Conservation (phyloP, 2,797 vertebrate species). For the Halcyon smyrnensis region DNA sequence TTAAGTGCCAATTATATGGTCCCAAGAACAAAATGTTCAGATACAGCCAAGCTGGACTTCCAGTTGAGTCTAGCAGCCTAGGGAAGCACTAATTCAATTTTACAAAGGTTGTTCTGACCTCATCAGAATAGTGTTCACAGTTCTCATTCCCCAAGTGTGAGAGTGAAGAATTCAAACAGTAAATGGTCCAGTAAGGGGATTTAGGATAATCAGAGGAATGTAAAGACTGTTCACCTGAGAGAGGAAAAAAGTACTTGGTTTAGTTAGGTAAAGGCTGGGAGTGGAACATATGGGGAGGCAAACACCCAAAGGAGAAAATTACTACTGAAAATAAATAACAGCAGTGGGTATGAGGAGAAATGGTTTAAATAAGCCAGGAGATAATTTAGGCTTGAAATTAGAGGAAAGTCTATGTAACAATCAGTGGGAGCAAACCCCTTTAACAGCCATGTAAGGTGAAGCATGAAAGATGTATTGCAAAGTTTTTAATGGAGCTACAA, state of each 20-base stretch:
- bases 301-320: background rate
- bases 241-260: background rate
- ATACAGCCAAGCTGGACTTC: background rate
- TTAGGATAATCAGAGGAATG: background rate
- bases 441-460: background rate
- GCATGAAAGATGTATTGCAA: background rate
- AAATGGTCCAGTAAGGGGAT: background rate
- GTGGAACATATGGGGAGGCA: background rate
- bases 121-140: background rate
- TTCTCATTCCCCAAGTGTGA: background rate
- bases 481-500: background rate
- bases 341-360: background rate
- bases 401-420: background rate
- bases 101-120: background rate
- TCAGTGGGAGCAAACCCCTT: background rate
- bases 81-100: slow-evolving; percentile 8
- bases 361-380: background rate
- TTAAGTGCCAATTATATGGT: background rate
- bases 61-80: background rate
- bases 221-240: background rate
- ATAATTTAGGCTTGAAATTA: slow-evolving; percentile 9
- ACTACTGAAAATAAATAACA: background rate
- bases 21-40: background rate
- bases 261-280: background rate
- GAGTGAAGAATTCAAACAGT: background rate